These are phyloP conservation scores for Nyctereutes procyonoides DNA, from an alignment of 2,113 vertebrate genomes.

Conservation along the genomic window DNA sequence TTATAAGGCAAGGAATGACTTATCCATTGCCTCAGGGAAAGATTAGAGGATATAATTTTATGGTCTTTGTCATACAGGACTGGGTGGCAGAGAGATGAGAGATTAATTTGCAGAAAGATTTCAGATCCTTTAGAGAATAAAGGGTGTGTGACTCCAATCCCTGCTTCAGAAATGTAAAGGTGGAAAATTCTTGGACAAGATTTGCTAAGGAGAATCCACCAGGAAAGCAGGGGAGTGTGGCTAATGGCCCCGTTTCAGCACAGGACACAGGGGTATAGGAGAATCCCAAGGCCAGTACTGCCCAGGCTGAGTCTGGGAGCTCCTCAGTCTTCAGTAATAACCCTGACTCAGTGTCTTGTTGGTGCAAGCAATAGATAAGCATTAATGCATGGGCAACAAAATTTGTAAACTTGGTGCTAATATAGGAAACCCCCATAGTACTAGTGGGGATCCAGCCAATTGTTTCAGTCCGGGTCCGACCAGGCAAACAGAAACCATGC, in stretches of 20 bases:
- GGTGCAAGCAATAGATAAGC: background rate
- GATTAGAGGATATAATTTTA: background rate
- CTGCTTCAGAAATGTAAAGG: slow-evolving; percentile 4
- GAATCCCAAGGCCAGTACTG: background rate
- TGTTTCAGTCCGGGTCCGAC: background rate
- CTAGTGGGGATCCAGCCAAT: background rate
- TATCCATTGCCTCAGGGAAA: background rate
- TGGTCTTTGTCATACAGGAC: background rate
- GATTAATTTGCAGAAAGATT: slow-evolving; percentile 26
- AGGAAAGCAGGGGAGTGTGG: background rate
- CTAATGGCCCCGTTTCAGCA: background rate
- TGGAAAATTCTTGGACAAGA: background rate
- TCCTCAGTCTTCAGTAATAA: background rate
- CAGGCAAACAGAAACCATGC: background rate
- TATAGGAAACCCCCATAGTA: too few relatives aligned
- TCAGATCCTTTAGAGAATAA: background rate
- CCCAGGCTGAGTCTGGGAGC: background rate
- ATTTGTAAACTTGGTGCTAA: background rate
- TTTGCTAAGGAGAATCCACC: background rate
- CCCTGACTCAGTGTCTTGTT: background rate
- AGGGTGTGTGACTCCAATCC: background rate
- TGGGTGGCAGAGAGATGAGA: background rate
- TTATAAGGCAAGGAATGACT: background rate
- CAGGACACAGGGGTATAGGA: background rate
- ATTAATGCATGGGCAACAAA: background rate